These are phyloP conservation scores for Dipodomys stephensi DNA, from an alignment of 2,113 vertebrate species.

Conservation along the genomic window DNA sequence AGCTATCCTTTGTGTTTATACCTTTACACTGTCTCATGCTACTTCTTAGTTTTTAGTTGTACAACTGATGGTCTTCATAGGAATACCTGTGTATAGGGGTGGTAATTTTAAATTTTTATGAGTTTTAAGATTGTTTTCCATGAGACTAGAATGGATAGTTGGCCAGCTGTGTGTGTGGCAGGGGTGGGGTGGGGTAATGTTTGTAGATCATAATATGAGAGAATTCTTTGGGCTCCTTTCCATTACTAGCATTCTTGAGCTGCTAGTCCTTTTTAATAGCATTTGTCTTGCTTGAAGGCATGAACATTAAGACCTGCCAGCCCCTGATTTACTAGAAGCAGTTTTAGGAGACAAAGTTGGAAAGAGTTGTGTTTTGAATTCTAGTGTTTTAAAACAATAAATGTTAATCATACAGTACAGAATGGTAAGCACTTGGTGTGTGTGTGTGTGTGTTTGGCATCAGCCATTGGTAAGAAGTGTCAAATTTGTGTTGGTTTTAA, in stretches of 20 bases:
- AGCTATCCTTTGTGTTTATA: too few relatives aligned
- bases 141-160: background rate
- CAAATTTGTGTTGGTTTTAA: background rate
- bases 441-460: background rate
- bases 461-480: background rate
- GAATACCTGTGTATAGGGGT: constrained; percentile 9
- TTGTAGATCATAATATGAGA: background rate
- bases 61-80: constrained; percentile 31
- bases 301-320: background rate
- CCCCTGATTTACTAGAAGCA: constrained; percentile 24
- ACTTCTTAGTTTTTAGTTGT: constrained; percentile 13
- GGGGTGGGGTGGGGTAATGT: too few relatives aligned
- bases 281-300: background rate
- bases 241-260: background rate
- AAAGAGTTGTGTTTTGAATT: constrained; percentile 28
- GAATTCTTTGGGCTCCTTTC: background rate
- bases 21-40: too few relatives aligned
- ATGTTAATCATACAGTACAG: background rate
- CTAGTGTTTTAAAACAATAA: background rate
- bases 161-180: too few relatives aligned
- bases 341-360: constrained; percentile 42
- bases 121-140: background rate
- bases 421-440: background rate
- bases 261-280: background rate
- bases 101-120: constrained; percentile 57